phyloP scores from a whole-genome alignment of 2,797 vertebrate species.

The Anguilla megastoma region DNA sequence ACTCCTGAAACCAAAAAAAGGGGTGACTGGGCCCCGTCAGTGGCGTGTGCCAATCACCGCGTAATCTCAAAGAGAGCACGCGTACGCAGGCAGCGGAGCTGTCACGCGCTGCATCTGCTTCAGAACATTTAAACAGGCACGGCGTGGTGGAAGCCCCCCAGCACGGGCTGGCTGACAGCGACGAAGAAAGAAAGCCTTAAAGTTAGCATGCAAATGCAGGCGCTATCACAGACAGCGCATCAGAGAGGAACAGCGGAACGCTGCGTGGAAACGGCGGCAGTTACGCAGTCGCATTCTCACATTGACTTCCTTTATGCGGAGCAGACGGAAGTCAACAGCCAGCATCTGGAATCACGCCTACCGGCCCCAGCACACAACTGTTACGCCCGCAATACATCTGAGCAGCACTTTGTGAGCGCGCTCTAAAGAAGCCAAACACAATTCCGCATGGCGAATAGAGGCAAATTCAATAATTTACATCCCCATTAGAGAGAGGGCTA shows the following conservation, averaged over 20 bases:
- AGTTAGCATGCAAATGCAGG: constrained; percentile 42
- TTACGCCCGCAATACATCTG: neutral
- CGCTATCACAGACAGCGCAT: constrained; percentile 25
- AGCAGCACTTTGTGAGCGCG: neutral
- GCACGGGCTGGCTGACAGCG: constrained; percentile 44
- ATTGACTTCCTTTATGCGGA: neutral
- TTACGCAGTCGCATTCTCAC: neutral
- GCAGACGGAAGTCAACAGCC: neutral
- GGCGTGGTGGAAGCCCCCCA: constrained; percentile 29
- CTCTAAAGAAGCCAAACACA: neutral
- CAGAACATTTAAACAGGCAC: constrained; percentile 53
- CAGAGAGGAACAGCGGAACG: neutral
- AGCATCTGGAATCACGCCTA: neutral
- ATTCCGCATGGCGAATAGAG: neutral
- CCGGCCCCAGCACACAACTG: neutral
- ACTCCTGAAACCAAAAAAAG: constrained; percentile 55
- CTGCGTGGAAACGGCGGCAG: neutral
- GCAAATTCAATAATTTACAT: constrained; percentile 3
- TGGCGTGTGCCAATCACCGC: constrained; percentile 60
- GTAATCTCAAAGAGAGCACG: constrained; percentile 49
- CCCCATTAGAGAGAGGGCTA: constrained; percentile 4
- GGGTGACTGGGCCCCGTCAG: constrained; percentile 63
- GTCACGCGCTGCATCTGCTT: constrained; percentile 56
- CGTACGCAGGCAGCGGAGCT: constrained; percentile 60
- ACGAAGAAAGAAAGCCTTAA: constrained; percentile 50